Evolutionary conservation across 2,888 invertebrate species (phyloP).

Genomic region (Anoplius nigerrimus): DNA sequence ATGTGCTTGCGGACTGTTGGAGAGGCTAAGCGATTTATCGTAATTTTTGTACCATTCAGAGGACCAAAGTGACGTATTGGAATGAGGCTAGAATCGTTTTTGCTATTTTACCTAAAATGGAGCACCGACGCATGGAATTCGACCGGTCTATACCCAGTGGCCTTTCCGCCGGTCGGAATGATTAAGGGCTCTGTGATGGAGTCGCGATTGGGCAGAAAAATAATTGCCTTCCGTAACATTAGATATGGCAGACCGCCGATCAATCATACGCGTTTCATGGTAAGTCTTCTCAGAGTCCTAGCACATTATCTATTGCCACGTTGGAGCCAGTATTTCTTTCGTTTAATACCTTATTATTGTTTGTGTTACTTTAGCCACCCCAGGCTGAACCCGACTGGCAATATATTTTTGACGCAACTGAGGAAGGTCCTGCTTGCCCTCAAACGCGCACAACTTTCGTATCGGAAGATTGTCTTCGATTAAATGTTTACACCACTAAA

Average conservation of each 20-base stretch:
- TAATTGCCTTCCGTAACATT: constrained; percentile 61
- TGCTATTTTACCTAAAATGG: too few species aligned
- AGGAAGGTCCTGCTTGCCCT: constrained; percentile 79
- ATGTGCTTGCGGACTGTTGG: too few species aligned
- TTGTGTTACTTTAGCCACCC: constrained; percentile 63
- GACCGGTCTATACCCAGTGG: not conserved
- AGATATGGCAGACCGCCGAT: constrained; percentile 61
- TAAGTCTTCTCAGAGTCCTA: constrained; percentile 21
- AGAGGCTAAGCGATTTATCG: too few species aligned
- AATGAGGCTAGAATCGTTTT: too few species aligned
- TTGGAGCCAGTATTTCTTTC: too few species aligned
- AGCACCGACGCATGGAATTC: too few species aligned
- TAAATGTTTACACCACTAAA: constrained; percentile 73
- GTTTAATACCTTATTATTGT: too few species aligned
- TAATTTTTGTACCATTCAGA: too few species aligned
- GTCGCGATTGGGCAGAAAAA: constrained; percentile 53
- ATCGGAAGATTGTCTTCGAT: constrained; percentile 81
- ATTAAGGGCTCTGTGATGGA: constrained; percentile 57
- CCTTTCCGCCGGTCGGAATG: constrained; percentile 48
- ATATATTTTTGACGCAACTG: constrained; percentile 77
- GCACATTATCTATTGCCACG: too few species aligned
- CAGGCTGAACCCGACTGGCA: constrained; percentile 76
- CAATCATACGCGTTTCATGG: constrained; percentile 58
- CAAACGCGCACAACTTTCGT: constrained; percentile 74
- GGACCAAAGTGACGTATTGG: too few species aligned